Percentiles rank a stretch among this genome's conserved stretches.
Conservation (phyloP, 2,797 vertebrate species). For the Petrocephalus sullivani region DNA sequence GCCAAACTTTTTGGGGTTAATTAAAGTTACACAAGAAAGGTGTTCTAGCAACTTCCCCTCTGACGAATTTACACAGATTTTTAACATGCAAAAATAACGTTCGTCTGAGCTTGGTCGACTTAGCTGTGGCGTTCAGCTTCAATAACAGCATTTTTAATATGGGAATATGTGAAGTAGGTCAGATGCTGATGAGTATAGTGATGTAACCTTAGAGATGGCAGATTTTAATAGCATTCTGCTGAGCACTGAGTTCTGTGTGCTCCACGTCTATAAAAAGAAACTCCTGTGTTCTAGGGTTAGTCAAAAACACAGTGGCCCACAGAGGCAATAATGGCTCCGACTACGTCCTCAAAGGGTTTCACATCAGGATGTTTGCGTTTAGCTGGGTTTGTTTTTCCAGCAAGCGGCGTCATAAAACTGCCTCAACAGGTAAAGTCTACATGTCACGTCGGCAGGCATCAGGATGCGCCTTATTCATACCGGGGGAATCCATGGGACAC, state of each 20-base stretch:
- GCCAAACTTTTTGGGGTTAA: background rate
- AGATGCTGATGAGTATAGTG: conserved; percentile 25
- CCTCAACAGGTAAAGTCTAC: background rate
- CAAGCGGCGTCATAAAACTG: conserved; percentile 13
- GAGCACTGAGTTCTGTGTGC: conserved; percentile 36
- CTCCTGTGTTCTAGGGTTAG: conserved; percentile 29
- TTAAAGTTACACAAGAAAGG: background rate
- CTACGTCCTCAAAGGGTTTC: conserved; percentile 22
- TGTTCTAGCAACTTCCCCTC: background rate
- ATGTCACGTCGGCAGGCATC: background rate
- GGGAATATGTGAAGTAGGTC: conserved; percentile 19
- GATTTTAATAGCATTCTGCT: conserved; percentile 38
- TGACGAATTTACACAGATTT: background rate
- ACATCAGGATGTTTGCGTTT: conserved; percentile 17
- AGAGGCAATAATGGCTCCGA: conserved; percentile 12
- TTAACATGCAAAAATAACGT: background rate
- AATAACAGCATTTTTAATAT: background rate
- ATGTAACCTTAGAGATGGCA: conserved; percentile 42
- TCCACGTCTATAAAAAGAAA: conserved; percentile 43
- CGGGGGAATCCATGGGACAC: background rate
- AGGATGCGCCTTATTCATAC: background rate
- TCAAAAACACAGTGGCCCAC: conserved; percentile 27
- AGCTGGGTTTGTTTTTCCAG: conserved; percentile 17
- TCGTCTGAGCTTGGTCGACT: background rate
- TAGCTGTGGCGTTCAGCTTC: background rate